Conservation (phyloP, 2,113 vertebrate species). For the Eira barbara region DNA sequence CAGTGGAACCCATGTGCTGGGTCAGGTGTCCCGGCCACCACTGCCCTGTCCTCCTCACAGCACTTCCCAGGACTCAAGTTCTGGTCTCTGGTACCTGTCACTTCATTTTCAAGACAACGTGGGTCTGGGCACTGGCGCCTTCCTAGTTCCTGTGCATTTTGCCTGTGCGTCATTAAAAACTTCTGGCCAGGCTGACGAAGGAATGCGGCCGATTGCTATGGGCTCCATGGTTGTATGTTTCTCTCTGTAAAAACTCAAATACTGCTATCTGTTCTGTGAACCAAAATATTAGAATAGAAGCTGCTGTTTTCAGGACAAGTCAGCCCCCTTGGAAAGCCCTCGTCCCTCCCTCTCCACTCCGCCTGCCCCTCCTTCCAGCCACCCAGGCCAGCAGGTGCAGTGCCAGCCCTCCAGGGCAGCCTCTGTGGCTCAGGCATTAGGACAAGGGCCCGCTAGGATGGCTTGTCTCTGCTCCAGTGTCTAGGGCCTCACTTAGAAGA, state of each 20-base stretch:
- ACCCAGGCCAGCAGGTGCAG: accelerated
- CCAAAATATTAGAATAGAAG: neutral
- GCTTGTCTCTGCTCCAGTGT: neutral
- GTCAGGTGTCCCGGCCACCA: accelerated
- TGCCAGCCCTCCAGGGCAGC: neutral
- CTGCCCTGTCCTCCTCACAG: neutral
- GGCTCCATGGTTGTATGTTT: accelerated
- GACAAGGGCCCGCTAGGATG: neutral
- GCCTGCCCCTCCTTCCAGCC: accelerated
- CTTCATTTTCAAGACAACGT: accelerated
- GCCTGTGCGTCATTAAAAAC: accelerated
- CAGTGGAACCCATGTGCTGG: accelerated
- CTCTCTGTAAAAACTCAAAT: neutral
- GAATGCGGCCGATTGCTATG: accelerated
- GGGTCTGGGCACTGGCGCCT: accelerated
- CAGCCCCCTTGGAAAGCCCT: neutral
- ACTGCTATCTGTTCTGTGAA: neutral
- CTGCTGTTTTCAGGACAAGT: neutral
- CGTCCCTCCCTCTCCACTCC: accelerated
- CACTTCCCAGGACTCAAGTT: accelerated
- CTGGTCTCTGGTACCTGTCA: accelerated
- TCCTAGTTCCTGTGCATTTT: accelerated
- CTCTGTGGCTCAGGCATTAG: neutral
- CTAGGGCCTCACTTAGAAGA: neutral
- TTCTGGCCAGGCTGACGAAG: accelerated